Percentiles rank a stretch among this genome's conserved stretches.
Conservation (phyloP, 1,140 invertebrate species). For the Scaptomyza graminum region DNA sequence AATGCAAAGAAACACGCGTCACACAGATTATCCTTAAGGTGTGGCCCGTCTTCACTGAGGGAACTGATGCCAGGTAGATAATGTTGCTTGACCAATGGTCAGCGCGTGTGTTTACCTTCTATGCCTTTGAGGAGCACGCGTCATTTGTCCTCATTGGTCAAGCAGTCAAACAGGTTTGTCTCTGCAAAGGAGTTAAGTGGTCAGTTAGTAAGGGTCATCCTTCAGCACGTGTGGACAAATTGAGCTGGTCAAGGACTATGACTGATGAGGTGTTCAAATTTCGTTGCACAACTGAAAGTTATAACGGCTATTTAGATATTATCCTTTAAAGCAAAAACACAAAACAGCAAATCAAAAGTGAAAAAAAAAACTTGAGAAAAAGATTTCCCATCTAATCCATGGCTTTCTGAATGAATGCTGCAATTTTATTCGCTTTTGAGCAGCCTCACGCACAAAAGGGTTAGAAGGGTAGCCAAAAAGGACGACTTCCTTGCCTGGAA, state of each 20-base stretch:
- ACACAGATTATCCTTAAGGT: constrained; percentile 50
- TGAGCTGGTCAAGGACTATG: constrained; percentile 48
- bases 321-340: constrained; percentile 15
- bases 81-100: constrained; percentile 61
- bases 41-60: constrained; percentile 8
- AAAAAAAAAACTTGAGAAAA: constrained; percentile 54
- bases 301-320: constrained; percentile 64
- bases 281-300: constrained; percentile 33
- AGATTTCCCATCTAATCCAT: constrained; percentile 61
- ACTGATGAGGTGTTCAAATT: not conserved
- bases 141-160: constrained; percentile 25
- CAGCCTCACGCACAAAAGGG: constrained; percentile 72
- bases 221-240: constrained; percentile 55
- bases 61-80: constrained; percentile 32
- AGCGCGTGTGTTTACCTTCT: constrained; percentile 40
- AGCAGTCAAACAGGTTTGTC: constrained; percentile 64
- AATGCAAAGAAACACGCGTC: constrained; percentile 39
- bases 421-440: constrained; percentile 71
- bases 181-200: constrained; percentile 32
- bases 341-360: constrained; percentile 1
- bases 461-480: constrained; percentile 65
- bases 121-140: constrained; percentile 40
- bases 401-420: constrained; percentile 61
- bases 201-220: constrained; percentile 45
- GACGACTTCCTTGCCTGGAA: constrained; percentile 52